Evolutionary conservation across 2,888 invertebrate genomes (phyloP).

Genomic region (Yponomeuta malinellus): DNA sequence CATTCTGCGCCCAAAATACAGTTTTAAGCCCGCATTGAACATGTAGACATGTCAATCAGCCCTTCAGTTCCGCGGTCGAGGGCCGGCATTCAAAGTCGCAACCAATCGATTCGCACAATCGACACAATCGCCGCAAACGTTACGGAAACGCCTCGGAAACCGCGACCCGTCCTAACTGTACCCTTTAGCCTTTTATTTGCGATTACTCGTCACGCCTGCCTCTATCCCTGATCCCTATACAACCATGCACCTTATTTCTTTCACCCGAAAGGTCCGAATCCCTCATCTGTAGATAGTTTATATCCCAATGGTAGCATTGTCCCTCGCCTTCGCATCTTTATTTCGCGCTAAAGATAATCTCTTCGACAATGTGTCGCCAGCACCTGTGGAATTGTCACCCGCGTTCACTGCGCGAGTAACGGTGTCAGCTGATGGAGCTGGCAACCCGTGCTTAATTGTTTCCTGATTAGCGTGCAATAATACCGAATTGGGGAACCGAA

Average conservation of each 20-base stretch:
- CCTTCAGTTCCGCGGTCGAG: slow-evolving; percentile 23
- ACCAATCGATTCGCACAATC: slow-evolving; percentile 27
- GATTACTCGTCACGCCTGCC: slow-evolving; percentile 11
- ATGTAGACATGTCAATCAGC: slow-evolving; percentile 35
- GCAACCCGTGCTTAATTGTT: slow-evolving; percentile 19
- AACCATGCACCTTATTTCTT: not conserved
- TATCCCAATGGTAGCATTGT: too few species aligned
- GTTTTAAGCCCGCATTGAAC: not conserved
- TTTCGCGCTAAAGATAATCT: slow-evolving; percentile 23
- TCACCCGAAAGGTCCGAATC: not conserved
- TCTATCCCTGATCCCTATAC: not conserved
- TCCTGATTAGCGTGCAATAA: not conserved
- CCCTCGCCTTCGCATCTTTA: slow-evolving; percentile 9
- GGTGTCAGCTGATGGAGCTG: slow-evolving; percentile 17
- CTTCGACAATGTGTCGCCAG: slow-evolving; percentile 25
- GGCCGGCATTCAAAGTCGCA: slow-evolving; percentile 9
- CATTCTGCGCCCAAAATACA: not conserved
- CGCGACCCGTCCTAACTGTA: slow-evolving; percentile 21
- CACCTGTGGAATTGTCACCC: slow-evolving; percentile 25
- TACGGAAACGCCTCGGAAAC: slow-evolving; percentile 39
- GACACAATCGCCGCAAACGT: slow-evolving; percentile 48
- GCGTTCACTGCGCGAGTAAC: slow-evolving; percentile 19
- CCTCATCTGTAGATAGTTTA: not conserved
- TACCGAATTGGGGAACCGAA: not conserved
- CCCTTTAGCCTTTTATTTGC: slow-evolving; percentile 16